Conservation (phyloP, 2,888 invertebrate species). For the Ophonus ardosiacus region DNA sequence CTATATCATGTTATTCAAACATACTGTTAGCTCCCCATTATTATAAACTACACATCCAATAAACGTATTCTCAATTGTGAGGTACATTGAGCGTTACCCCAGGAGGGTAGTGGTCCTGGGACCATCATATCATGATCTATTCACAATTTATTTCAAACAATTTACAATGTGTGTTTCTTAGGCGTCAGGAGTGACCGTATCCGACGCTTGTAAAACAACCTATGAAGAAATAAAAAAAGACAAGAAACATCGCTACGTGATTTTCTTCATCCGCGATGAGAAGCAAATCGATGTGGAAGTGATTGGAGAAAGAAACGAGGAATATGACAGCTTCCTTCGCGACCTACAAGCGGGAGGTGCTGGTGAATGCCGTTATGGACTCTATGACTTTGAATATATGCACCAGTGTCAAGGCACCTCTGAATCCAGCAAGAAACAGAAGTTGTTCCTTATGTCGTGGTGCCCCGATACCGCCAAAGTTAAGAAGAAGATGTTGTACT, state of each 20-base stretch:
- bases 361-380: conserved; percentile 98
- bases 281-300: conserved; percentile 97
- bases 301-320: conserved; percentile 92
- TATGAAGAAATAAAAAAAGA: conserved; percentile 99
- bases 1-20: too few species aligned
- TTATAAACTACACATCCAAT: too few species aligned
- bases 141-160: too few species aligned
- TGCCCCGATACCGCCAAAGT: conserved; percentile 98
- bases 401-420: conserved; percentile 98
- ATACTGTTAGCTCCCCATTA: too few species aligned
- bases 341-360: conserved; percentile 94
- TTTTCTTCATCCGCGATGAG: conserved; percentile 97
- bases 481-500: conserved; percentile 92
- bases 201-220: conserved; percentile 95
- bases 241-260: conserved; percentile 97
- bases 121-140: too few species aligned
- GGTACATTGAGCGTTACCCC: too few species aligned
- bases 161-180: conserved; percentile 69
- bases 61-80: too few species aligned
- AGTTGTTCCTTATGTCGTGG: conserved; percentile 98
- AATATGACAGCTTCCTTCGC: conserved; percentile 95
- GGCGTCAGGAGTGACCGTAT: conserved; percentile 98
- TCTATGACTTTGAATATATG: conserved; percentile 98
- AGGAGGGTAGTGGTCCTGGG: too few species aligned
- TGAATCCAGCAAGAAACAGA: conserved; percentile 98